A percentile compares a stretch with the other conserved stretches of the same genome.
These are phyloP conservation scores for Aphelenchoides besseyi DNA, from an alignment of 1,140 invertebrate genomes.

Conservation along the genomic window DNA sequence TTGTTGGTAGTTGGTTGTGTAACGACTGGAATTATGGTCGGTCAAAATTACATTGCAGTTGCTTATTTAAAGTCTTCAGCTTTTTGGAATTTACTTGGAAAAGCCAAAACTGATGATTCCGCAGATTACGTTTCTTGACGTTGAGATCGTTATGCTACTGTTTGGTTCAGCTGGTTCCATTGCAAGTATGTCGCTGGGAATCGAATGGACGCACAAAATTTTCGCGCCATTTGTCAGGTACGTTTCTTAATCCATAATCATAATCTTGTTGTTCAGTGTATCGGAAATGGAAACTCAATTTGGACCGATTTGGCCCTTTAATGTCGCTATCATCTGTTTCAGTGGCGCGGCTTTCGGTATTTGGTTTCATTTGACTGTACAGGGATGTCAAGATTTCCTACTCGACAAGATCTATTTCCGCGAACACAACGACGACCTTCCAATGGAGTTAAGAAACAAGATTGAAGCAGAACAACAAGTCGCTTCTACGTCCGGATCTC, in stretches of 20 bases:
- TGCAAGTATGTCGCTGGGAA: slow-evolving; percentile 51
- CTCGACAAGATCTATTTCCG: slow-evolving; percentile 53
- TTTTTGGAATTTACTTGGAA: slow-evolving; percentile 45
- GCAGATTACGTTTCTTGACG: slow-evolving; percentile 49
- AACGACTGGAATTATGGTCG: slow-evolving; percentile 45
- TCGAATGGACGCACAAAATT: slow-evolving; percentile 46
- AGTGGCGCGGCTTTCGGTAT: slow-evolving; percentile 54
- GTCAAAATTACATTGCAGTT: not conserved
- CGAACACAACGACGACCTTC: not conserved
- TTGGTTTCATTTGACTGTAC: slow-evolving; percentile 55
- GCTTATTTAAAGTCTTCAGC: slow-evolving; percentile 21
- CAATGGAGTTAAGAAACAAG: slow-evolving; percentile 12
- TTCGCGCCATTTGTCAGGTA: slow-evolving; percentile 54
- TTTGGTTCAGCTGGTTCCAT: slow-evolving; percentile 51
- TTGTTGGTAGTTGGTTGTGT: slow-evolving; percentile 40
- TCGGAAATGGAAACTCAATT: slow-evolving; percentile 47
- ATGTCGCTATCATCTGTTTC: slow-evolving; percentile 52
- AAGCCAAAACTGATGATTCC: slow-evolving; percentile 47
- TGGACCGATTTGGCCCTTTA: slow-evolving; percentile 57
- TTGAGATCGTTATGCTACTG: slow-evolving; percentile 53
- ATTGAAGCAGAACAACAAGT: slow-evolving; percentile 6
- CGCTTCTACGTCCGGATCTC: not conserved
- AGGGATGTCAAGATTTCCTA: slow-evolving; percentile 50
- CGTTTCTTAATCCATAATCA: slow-evolving; percentile 9
- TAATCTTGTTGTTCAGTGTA: slow-evolving; percentile 40